These are phyloP conservation scores for Rhyacophila brunnea DNA, from an alignment of 1,140 invertebrate genomes.

Conservation along the genomic window DNA sequence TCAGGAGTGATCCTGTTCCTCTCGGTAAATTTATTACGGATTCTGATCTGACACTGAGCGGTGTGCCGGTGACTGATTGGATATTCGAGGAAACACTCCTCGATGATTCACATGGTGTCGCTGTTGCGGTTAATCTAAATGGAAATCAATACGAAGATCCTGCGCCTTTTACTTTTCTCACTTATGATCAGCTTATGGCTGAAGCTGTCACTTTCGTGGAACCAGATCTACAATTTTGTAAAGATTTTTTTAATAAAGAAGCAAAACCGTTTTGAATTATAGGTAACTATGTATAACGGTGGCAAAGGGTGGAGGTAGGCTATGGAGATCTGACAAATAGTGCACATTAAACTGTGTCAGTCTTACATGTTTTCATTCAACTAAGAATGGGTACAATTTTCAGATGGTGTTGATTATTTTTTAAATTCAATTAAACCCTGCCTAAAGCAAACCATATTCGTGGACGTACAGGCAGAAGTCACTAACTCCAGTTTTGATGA, in stretches of 20 bases:
- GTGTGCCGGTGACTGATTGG: slow-evolving; percentile 65
- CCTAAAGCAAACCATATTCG: no score
- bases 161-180: slow-evolving; percentile 48
- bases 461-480: no score
- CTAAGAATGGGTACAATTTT: no score
- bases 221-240: slow-evolving; percentile 57
- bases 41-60: slow-evolving; percentile 68
- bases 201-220: slow-evolving; percentile 54
- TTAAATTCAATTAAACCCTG: no score
- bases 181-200: slow-evolving; percentile 57
- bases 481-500: no score
- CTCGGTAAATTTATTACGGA: slow-evolving; percentile 58
- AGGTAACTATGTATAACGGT: no score
- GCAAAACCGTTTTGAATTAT: slow-evolving; percentile 43
- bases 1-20: slow-evolving; percentile 50
- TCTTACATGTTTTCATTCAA: no score
- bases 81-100: slow-evolving; percentile 84
- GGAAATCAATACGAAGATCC: slow-evolving; percentile 24
- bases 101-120: slow-evolving; percentile 77
- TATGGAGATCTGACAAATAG: no score
- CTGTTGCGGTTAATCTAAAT: slow-evolving; percentile 63
- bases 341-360: no score
- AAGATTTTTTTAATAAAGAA: slow-evolving; percentile 53
- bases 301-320: no score
- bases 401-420: no score